A percentile compares a stretch with the other conserved stretches of the same genome.
Conservation (phyloP, 1,140 invertebrate species). For the Hycleus cichorii region DNA sequence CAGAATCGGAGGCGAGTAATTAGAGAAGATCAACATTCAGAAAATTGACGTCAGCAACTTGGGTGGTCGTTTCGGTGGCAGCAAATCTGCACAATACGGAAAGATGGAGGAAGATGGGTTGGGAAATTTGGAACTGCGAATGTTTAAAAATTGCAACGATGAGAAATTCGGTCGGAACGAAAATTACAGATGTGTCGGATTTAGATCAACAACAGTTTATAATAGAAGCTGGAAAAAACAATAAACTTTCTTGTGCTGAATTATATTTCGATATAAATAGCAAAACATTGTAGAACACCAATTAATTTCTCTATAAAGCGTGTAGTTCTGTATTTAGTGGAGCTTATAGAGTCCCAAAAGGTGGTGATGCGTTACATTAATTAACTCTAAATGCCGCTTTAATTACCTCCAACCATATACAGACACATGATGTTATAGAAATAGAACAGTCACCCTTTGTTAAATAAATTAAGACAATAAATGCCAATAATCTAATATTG, state of each 20-base stretch:
- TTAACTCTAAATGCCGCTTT: slow-evolving; percentile 14
- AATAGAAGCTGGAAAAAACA: too few species aligned
- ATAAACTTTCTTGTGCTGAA: too few species aligned
- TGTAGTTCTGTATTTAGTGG: slow-evolving; percentile 12
- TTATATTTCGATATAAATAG: too few species aligned
- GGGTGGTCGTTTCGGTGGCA: slow-evolving; percentile 18
- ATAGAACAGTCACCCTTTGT: slow-evolving; percentile 10
- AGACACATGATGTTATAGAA: background rate
- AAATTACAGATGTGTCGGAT: too few species aligned
- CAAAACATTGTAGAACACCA: background rate
- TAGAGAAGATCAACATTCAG: slow-evolving; percentile 19
- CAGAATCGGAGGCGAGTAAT: slow-evolving; percentile 16
- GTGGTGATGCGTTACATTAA: slow-evolving; percentile 16
- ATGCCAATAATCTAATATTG: background rate
- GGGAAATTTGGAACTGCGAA: too few species aligned
- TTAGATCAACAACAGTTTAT: too few species aligned
- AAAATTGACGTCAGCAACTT: slow-evolving; percentile 23
- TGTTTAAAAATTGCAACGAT: too few species aligned
- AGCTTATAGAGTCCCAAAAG: slow-evolving; percentile 11
- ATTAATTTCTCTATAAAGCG: slow-evolving; percentile 8
- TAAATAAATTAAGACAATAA: slow-evolving; percentile 12
- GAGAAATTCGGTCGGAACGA: too few species aligned
- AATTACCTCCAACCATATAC: slow-evolving; percentile 11
- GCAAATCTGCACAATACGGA: too few species aligned
- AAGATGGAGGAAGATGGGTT: too few species aligned